Base-by-base conservation (phyloP, 2,888 invertebrate genomes). In the Volucella inanis region DNA sequence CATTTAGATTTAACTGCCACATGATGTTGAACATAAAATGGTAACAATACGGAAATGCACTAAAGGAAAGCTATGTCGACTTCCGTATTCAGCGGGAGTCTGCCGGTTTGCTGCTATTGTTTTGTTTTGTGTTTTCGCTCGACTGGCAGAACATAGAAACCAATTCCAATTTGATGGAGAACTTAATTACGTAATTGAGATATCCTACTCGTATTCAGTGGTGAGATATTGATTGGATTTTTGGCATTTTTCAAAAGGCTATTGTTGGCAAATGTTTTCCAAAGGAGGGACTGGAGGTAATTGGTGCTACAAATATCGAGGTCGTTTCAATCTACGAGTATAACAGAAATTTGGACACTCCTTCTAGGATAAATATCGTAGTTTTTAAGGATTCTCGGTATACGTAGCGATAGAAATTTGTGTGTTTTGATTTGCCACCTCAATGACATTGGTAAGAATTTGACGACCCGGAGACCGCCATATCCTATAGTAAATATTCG, bases 111-210 rank as follows among this genome's bases (percentile, higher is more conserved):
- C 12, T 43, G n/a, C 12, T 47, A 45, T 18, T 81, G 76, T 76
- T 71, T 77, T 77, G 72, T 78, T 68, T 55, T 45, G 54, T 50
- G 80, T 78, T 47, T 47, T 18, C 64, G 68, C 62, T 71, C 74
- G 65, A 14, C 47, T 74, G 72, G 50, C n/a, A 41, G 15, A 71
- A 54, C 8, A 71, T 61, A 80, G 54, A 65, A 61, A 55, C 50
- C 45, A n/a, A 31, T 65, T 84, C 50, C 45, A n/a, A 31, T 65
- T 84, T 78, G 39, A 74, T 52, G 74, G 54, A 50, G 8, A 45
- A 39, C 62, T 62, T 38, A 75, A 84, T 84, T 79, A 61, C 57
- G 71, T 84, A 84, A 84, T 84, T 78, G 78, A 78, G 68, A 64
- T 50, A 64, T 72, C 39, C 47, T 31, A 31, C 31, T 6, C 31